These are phyloP conservation scores for Mylabris sibirica DNA, from an alignment of 2,888 invertebrate species.

Conservation along the genomic window DNA sequence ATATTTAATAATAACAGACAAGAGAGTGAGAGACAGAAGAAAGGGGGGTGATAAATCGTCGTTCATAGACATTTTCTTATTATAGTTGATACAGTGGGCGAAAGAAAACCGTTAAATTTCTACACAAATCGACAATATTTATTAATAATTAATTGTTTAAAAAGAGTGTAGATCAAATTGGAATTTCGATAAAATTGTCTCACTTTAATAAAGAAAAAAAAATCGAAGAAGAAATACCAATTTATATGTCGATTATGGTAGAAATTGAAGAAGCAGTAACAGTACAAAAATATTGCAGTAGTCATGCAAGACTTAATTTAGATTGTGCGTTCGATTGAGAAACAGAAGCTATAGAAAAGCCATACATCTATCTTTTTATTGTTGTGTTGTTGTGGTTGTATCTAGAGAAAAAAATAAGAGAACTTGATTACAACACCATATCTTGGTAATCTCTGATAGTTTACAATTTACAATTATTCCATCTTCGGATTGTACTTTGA, in stretches of 20 bases:
- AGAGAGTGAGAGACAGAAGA: no score
- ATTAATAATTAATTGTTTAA: no score
- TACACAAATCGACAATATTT: no score
- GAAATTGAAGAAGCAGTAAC: not conserved
- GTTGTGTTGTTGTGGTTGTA: not conserved
- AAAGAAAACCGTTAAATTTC: not conserved
- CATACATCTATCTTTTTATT: not conserved
- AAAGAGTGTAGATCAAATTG: not conserved
- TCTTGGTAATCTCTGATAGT: not conserved
- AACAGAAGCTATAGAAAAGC: conserved; percentile 6
- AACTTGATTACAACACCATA: not conserved
- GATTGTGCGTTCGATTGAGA: not conserved
- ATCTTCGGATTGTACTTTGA: not conserved
- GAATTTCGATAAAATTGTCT: no score
- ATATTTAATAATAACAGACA: no score
- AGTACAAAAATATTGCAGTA: not conserved
- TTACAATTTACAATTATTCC: not conserved
- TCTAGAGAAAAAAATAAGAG: not conserved
- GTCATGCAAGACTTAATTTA: conserved; percentile 10
- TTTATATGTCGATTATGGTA: not conserved
- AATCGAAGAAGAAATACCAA: not conserved
- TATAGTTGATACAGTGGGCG: not conserved
- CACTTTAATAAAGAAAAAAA: not conserved
- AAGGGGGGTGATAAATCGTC: no score
- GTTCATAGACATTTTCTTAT: not conserved